Evolutionary conservation across 1,140 invertebrate genomes (phyloP).

Genomic region (Papilio dardanus): DNA sequence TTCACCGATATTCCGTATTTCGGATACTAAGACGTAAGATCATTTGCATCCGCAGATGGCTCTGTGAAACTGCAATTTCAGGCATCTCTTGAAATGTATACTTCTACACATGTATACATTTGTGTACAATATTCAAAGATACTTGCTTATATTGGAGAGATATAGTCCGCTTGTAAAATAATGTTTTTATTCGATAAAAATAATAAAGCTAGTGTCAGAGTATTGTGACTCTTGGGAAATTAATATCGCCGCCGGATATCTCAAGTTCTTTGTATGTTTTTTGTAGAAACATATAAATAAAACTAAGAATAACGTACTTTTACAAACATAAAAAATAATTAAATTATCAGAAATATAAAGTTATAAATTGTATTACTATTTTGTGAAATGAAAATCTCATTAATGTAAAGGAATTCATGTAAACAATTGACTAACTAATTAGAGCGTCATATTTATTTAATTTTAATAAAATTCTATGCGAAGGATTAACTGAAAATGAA

Average conservation of each 20-base stretch:
- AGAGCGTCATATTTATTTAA: no score
- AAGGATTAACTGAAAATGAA: no score
- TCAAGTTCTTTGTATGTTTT: slow-evolving; percentile 18
- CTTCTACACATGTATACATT: background rate
- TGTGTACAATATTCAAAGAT: background rate
- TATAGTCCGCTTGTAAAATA: background rate
- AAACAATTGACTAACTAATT: no score
- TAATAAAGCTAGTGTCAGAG: background rate
- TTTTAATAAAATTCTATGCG: no score
- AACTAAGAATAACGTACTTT: no score
- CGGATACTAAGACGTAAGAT: slow-evolving; percentile 16
- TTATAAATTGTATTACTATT: no score
- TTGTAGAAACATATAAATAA: background rate
- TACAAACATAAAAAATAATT: no score
- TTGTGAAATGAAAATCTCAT: no score
- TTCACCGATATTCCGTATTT: background rate
- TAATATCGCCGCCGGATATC: background rate
- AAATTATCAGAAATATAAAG: no score
- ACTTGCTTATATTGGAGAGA: background rate
- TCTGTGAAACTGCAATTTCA: slow-evolving; percentile 11
- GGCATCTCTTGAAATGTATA: background rate
- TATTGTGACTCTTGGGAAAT: slow-evolving; percentile 19
- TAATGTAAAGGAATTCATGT: no score
- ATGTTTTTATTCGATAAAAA: slow-evolving; percentile 19
- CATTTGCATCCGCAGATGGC: slow-evolving; percentile 11